Evolutionary conservation across 35 echinoderm and acorn worm species (phyloP).

Genomic region (Eucidaris tribuloides): DNA sequence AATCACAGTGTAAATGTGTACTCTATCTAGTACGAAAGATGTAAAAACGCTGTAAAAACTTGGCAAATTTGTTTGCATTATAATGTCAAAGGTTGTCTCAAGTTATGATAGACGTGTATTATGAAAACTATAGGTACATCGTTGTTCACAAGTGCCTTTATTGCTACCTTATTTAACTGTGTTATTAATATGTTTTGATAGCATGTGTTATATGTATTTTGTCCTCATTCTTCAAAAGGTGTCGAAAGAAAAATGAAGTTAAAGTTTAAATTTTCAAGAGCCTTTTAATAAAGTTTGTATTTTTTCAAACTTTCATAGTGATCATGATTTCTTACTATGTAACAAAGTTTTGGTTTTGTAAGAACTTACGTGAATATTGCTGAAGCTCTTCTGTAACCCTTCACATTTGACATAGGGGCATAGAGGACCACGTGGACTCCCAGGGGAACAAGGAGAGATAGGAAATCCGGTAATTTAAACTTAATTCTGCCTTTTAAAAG

Average conservation of each 20-base stretch:
- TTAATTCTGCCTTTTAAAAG: neutral
- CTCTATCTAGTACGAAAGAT: neutral
- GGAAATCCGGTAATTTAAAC: slow-evolving; percentile 11
- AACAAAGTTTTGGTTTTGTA: no score
- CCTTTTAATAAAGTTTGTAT: no score
- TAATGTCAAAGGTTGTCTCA: no score
- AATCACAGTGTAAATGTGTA: neutral
- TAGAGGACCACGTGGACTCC: slow-evolving; percentile 13
- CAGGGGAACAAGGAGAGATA: neutral
- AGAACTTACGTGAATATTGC: no score
- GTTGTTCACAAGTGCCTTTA: neutral
- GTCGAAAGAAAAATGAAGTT: no score
- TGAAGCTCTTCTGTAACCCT: neutral
- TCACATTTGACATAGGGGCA: slow-evolving; percentile 12
- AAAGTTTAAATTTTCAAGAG: no score
- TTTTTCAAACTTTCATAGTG: no score
- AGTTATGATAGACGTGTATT: no score
- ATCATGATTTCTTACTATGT: no score
- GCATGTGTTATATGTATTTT: neutral
- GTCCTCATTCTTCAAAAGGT: no score
- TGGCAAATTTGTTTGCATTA: no score
- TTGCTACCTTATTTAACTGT: neutral
- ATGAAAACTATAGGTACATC: neutral
- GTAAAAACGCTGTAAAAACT: no score
- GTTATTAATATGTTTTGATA: neutral